Evolutionary conservation across 1,140 invertebrate genomes (phyloP).

Genomic region (Parapsyche elsis): DNA sequence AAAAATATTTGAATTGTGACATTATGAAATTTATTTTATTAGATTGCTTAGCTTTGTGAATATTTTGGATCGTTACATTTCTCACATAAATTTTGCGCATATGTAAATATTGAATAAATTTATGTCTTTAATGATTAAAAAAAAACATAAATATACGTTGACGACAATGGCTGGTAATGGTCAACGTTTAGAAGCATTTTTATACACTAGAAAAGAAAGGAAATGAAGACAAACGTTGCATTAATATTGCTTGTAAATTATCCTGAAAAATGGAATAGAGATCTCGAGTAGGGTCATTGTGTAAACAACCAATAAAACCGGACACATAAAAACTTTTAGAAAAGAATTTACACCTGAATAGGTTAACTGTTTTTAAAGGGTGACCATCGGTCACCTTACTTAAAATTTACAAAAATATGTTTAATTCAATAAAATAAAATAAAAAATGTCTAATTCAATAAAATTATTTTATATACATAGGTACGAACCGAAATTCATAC

Average conservation of each 20-base stretch:
- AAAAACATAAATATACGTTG: background rate
- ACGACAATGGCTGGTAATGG: conserved; percentile 16
- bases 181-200: conserved; percentile 27
- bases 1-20: no score
- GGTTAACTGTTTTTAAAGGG: conserved; percentile 32
- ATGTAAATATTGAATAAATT: background rate
- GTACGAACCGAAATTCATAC: no score
- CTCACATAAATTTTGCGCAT: conserved; percentile 21
- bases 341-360: conserved; percentile 46
- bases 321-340: conserved; percentile 3
- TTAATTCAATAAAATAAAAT: no score
- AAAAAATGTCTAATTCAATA: no score
- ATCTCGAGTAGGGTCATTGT: conserved; percentile 46
- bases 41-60: background rate
- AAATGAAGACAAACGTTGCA: conserved; percentile 35
- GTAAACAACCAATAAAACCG: conserved; percentile 49
- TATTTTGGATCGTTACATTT: conserved; percentile 10
- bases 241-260: conserved; percentile 40
- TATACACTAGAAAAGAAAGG: background rate
- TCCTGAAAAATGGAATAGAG: conserved; percentile 41
- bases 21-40: no score
- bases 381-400: conserved; percentile 13
- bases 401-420: background rate
- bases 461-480: no score
- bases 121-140: conserved; percentile 8